Evolutionary conservation across 2,888 invertebrate species (phyloP), one percentile per base, ranked within the genome.

Genomic region (Hyles lineata): DNA sequence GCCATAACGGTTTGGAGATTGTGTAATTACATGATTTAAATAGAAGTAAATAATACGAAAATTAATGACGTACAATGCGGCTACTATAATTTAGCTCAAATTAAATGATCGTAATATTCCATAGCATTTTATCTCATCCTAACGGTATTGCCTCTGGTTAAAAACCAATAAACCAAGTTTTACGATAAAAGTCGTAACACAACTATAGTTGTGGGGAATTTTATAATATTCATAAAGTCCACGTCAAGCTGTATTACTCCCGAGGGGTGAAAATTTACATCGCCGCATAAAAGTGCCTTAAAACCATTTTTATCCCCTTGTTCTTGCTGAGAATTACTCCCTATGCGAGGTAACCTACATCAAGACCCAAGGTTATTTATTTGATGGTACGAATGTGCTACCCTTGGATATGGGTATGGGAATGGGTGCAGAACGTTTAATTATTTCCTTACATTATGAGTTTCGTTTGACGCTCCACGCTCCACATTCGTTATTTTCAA

Each of bases 321-420:
- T 23, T 55, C 23, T 60, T 7, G 29, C 35, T 59, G 29, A 29
- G 32, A 61, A 72, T 72, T 72, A 70, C 70, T 29, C 62, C 52
- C 67, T 15, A 21, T 74, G 55, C 69, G 70, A 62, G 73, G 73
- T 62, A 71, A 71, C 35, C n/a, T 29, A 67, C 67, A 71, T 73
- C 50, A 58, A 59, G 32, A n/a, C 62, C 71, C 58, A 62, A 62
- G 43, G 25, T 35, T 70, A 74, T 72, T 74, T 73, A 71, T 70
- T 74, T 73, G 25, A 59, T 67, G 71, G 63, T 58, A 70, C 7
- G 32, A 35, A 70, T 70, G 60, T 52, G 21, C 61, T 70, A 55
- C 62, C 70, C 7, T 61, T 62, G 32, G 35, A n/a, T n/a, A n/a
- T n/a, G n/a, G n/a, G n/a, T n/a, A n/a, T n/a, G n/a, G n/a, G n/a